Conservation (phyloP, 2,113 vertebrate species). For the Pseudorhombus dupliciocellatus region DNA sequence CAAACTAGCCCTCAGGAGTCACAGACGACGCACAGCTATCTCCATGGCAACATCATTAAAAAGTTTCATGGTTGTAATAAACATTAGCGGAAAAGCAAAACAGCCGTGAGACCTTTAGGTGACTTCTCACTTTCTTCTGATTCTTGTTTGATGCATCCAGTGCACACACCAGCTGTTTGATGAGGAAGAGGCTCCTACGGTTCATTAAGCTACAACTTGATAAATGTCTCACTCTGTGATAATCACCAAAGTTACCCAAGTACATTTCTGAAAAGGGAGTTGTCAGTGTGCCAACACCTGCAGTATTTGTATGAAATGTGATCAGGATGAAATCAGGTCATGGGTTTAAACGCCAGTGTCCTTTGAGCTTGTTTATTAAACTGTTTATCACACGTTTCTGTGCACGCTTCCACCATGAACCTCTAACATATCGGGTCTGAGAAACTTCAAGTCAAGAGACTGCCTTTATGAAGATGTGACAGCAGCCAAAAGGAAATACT, state of each 20-base stretch:
- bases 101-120: conserved; percentile 47
- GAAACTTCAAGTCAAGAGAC: too few relatives aligned
- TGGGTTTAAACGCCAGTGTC: not conserved
- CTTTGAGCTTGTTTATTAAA: too few relatives aligned
- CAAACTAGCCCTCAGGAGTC: conserved; percentile 38
- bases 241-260: conserved; percentile 34
- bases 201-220: conserved; percentile 41
- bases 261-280: conserved; percentile 30
- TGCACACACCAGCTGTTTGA: conserved; percentile 16
- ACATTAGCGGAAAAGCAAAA: conserved; percentile 50
- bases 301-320: not conserved
- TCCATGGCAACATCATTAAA: conserved; percentile 70
- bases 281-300: not conserved
- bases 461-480: too few relatives aligned
- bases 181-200: conserved; percentile 14
- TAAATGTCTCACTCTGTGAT: conserved; percentile 27
- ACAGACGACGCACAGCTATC: conserved; percentile 47
- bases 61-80: conserved; percentile 62
- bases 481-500: too few relatives aligned
- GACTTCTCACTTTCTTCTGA: conserved; percentile 32
- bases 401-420: too few relatives aligned
- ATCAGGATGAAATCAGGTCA: not conserved
- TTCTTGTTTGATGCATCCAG: conserved; percentile 32
- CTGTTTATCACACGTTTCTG: too few relatives aligned
- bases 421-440: too few relatives aligned